Evolutionary conservation across 2,797 vertebrate genomes (phyloP), one percentile per base, ranked within the genome.

Genomic region (Sparus aurata): DNA sequence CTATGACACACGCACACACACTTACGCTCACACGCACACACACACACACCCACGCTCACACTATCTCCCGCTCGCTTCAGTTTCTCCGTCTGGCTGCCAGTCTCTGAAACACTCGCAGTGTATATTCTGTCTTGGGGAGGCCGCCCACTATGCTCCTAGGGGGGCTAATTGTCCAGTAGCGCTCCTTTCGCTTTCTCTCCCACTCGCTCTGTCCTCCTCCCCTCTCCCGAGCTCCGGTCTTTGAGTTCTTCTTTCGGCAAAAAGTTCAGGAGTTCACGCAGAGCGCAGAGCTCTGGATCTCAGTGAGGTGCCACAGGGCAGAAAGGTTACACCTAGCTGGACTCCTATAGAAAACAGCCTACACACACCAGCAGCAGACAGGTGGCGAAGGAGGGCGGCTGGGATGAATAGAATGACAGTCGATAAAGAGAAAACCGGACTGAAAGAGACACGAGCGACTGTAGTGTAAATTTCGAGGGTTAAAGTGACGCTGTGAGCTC

Each of bases 131-230:
- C 80, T 86, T 34, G 61, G 85, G 82, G 77, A 71, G 70, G 69
- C 89, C 82, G 75, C 93, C 93, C 76, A 92, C 94, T 58, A 75
- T 13, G 76, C 87, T 93, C 91, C 89, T 89, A 12, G 53, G 87
- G 88, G 91, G 88, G 89, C 77, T 93, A 93, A 94, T 92, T 92
- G 89, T 92, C 84, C 92, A n/a, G 73, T 79, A 89, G 89, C 41
- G 27, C 73, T 80, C 54, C 60, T 25, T 73, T 79, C 54, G 22
- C 67, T 80, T 38, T 79, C 22, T 83, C 82, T 77, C 88, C 81
- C 83, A 85, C 90, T 84, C 83, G 49, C 79, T 59, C 43, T 41
- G 61, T 83, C 79, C 80, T 84, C 73, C 50, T 70, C 75, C 46
- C 67, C 46, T 34, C 30, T 34, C 30, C 30, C 30, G 30, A 2